Base-by-base conservation (phyloP, 2,888 invertebrate species). In the Pheosia gnoma region DNA sequence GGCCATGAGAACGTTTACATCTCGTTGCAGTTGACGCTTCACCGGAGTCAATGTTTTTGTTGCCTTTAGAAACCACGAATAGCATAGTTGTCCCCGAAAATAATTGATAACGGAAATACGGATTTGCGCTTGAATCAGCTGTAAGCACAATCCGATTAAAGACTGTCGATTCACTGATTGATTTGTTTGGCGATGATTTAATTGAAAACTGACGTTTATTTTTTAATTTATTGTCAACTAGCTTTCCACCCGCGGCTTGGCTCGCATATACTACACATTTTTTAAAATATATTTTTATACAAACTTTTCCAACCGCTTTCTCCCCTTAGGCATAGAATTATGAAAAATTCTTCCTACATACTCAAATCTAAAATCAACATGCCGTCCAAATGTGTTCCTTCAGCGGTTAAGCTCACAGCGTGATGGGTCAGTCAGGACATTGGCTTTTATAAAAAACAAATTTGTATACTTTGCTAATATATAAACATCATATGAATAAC, bases 1-100 rank as follows among this genome's bases (percentile, higher is more conserved):
- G 84, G 74, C 84, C 86, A 79, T 86, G 86, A 86, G 82, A 84
- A 82, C 79, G 82, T 81, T 81, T 76, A 76, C 75, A 25, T 25
- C 72, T 78, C 71, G 77, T 77, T 83, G 80, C 80, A 78, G 79
- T 68, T 72, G 74, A 67, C 77, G 86, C 86, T 87, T 87, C 85
- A 77, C 84, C 74, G 53, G 61, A 71, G 62, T 58, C 61, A 66
- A 58, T 60, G 76, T 84, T 86, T 85, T 86, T 85, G 70, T 78
- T 59, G 57, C 80, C 75, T 76, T 25, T 25, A 25, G 25, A 25
- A 79, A 80, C 75, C 75, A 75, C 79, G 75, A 79, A 82, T 76
- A 75, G 76, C 9, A 38, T 11, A 54, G 11, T 38, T 8, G 51
- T 54, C 11, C 8, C 4, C 10, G 25, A 51, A 25, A 51, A 25